These are phyloP conservation scores for Erpetoichthys calabaricus DNA, from an alignment of 2,797 vertebrate species.

Conservation along the genomic window DNA sequence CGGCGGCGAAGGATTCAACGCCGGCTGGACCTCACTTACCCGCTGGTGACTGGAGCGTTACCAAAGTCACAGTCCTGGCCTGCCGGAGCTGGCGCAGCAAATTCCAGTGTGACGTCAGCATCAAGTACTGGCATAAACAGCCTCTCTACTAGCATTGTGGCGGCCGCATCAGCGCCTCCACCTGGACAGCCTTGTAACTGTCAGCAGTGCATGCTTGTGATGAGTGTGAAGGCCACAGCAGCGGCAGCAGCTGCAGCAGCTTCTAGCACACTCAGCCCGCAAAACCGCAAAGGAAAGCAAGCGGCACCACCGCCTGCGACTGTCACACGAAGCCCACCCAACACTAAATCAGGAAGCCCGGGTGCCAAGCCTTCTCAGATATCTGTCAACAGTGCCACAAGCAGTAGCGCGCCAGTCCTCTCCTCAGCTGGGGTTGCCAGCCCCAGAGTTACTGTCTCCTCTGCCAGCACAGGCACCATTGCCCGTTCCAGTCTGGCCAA, in stretches of 20 bases:
- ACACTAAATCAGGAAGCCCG: constrained; percentile 48
- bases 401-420: constrained; percentile 36
- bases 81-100: constrained; percentile 28
- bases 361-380: constrained; percentile 47
- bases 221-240: constrained; percentile 64
- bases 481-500: constrained; percentile 58
- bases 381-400: constrained; percentile 22
- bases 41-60: constrained; percentile 59
- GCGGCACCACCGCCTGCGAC: constrained; percentile 27
- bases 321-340: constrained; percentile 26
- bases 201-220: constrained; percentile 81
- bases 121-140: constrained; percentile 9
- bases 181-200: constrained; percentile 60
- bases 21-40: constrained; percentile 73
- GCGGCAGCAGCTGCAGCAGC: constrained; percentile 16
- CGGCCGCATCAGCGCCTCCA: constrained; percentile 40
- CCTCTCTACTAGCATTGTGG: constrained; percentile 41
- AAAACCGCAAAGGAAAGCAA: constrained; percentile 38
- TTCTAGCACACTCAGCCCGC: constrained; percentile 34
- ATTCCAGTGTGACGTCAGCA: constrained; percentile 2
- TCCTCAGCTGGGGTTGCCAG: constrained; percentile 42
- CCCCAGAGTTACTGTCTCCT: constrained; percentile 35
- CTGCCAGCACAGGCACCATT: constrained; percentile 48
- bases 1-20: constrained; percentile 72
- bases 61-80: constrained; percentile 59